Evolutionary conservation across 2,888 invertebrate species (phyloP).

Genomic region (Parthenolecanium corni): DNA sequence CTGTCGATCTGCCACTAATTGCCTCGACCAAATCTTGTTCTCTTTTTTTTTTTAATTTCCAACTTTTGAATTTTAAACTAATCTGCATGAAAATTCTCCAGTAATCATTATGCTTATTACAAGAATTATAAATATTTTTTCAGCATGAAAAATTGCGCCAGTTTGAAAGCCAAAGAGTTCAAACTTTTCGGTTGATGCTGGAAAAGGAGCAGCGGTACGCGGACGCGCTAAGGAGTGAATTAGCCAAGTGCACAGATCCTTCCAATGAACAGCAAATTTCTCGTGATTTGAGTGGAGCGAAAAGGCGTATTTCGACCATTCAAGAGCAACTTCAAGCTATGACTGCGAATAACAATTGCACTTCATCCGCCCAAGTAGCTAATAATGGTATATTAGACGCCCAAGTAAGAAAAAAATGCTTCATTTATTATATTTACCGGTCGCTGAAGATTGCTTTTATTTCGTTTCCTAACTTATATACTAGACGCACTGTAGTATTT

Average conservation of each 20-base stretch:
- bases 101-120: too few species aligned
- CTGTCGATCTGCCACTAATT: too few species aligned
- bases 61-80: too few species aligned
- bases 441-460: background rate
- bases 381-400: conserved; percentile 16
- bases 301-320: conserved; percentile 49
- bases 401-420: conserved; percentile 1
- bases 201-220: conserved; percentile 75
- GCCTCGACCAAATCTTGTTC: too few species aligned
- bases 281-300: conserved; percentile 47
- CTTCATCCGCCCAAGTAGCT: background rate
- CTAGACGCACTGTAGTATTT: too few species aligned
- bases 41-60: too few species aligned
- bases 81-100: too few species aligned
- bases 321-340: conserved; percentile 44
- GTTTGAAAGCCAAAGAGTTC: conserved; percentile 67
- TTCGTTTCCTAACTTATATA: too few species aligned
- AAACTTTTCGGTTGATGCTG: conserved; percentile 79
- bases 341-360: conserved; percentile 9
- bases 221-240: conserved; percentile 60
- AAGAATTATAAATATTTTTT: too few species aligned
- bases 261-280: conserved; percentile 37
- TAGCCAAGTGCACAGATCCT: conserved; percentile 38
- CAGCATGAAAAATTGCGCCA: conserved; percentile 77
- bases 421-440: background rate